phyloP scores from a whole-genome alignment of 1,140 invertebrate species.

The Euglossa dilemma region DNA sequence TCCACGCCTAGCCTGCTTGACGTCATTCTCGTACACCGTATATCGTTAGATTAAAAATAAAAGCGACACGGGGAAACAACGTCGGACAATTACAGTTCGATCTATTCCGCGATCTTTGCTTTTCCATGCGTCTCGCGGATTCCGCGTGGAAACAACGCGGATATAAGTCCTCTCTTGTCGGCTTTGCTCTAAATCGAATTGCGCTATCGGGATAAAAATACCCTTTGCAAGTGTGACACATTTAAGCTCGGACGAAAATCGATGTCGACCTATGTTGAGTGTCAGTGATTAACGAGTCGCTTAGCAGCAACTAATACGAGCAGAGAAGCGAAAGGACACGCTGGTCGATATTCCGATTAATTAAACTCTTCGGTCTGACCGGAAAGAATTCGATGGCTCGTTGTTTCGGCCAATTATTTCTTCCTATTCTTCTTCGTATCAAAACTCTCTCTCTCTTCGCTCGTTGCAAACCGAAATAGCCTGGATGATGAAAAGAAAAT shows the following conservation, averaged over 20 bases:
- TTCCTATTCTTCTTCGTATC: no score
- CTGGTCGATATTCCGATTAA: slow-evolving; percentile 58
- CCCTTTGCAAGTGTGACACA: slow-evolving; percentile 15
- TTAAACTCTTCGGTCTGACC: slow-evolving; percentile 36
- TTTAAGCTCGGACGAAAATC: slow-evolving; percentile 18
- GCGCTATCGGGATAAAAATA: slow-evolving; percentile 11
- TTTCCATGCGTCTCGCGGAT: no score
- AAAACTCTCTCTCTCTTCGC: no score
- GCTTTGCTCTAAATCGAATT: slow-evolving; percentile 26
- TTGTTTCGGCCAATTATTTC: neutral
- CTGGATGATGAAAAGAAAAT: no score
- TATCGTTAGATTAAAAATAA: slow-evolving; percentile 63
- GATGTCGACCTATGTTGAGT: slow-evolving; percentile 43
- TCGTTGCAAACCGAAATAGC: no score
- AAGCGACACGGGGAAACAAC: slow-evolving; percentile 52
- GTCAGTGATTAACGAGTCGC: slow-evolving; percentile 56
- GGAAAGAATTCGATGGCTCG: slow-evolving; percentile 41
- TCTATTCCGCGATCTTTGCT: slow-evolving; percentile 26
- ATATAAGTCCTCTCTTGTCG: no score
- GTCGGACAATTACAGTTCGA: slow-evolving; percentile 56
- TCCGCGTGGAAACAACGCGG: neutral
- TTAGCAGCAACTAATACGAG: slow-evolving; percentile 33
- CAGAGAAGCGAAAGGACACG: slow-evolving; percentile 33
- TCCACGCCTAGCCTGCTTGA: slow-evolving; percentile 61
- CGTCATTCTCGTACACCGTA: slow-evolving; percentile 52